Evolutionary conservation across 2,797 vertebrate species (phyloP).

Genomic region (Mormyrus proboscirostris): DNA sequence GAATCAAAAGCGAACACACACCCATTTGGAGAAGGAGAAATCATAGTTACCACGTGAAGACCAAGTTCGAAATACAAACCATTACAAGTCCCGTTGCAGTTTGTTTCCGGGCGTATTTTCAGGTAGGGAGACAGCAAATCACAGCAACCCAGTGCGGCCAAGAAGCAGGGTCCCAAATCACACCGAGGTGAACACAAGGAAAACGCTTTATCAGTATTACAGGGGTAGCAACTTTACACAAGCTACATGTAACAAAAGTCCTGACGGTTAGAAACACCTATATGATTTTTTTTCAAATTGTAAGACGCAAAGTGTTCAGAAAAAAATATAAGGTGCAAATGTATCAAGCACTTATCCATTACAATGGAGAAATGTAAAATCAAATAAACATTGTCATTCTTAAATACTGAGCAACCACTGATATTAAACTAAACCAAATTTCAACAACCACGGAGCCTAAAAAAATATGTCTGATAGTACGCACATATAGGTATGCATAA

Average conservation of each 20-base stretch:
- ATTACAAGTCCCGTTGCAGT: constrained; percentile 59
- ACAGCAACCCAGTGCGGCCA: constrained; percentile 67
- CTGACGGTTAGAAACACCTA: not conserved
- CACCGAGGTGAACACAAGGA: constrained; percentile 74
- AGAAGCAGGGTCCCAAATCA: constrained; percentile 72
- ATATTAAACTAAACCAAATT: not conserved
- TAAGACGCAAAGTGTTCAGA: not conserved
- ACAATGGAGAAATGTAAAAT: not conserved
- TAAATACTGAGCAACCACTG: not conserved
- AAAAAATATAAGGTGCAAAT: not conserved
- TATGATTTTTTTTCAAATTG: not conserved
- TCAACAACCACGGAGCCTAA: not conserved
- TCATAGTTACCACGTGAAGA: constrained; percentile 57
- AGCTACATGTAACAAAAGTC: not conserved
- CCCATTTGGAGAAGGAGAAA: constrained; percentile 39
- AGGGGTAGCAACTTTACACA: constrained; percentile 46
- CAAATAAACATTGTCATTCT: not conserved
- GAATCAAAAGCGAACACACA: constrained; percentile 23
- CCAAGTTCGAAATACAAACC: constrained; percentile 71
- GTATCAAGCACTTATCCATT: not conserved
- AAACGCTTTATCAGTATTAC: constrained; percentile 97
- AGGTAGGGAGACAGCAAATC: constrained; percentile 58
- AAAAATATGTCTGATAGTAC: not conserved
- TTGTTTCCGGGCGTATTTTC: constrained; percentile 56
- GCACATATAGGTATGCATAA: not conserved